A percentile compares a stretch with the other conserved stretches of the same genome.
Conservation (phyloP, 1,140 invertebrate species). For the Zeugodacus cucurbitae region DNA sequence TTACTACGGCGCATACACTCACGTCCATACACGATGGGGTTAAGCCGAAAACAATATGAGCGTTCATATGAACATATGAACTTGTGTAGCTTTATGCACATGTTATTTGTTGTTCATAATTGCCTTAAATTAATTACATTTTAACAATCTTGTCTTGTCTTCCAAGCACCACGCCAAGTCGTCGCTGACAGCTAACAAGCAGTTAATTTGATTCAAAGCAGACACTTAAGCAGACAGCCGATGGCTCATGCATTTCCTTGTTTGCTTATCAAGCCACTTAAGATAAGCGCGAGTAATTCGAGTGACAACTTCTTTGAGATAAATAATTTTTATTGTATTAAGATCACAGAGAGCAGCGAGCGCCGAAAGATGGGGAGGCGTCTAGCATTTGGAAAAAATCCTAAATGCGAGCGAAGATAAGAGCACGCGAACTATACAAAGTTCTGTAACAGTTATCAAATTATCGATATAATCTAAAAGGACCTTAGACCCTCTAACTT, state of each 20-base stretch:
- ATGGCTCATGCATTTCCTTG: slow-evolving; percentile 8
- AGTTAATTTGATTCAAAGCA: slow-evolving; percentile 28
- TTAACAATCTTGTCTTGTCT: neutral
- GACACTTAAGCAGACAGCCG: slow-evolving; percentile 6
- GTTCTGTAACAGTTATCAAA: too few relatives aligned
- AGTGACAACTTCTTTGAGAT: neutral
- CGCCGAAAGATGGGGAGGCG: too few relatives aligned
- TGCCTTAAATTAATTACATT: slow-evolving; percentile 34
- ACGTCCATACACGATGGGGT: neutral
- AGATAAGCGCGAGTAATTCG: slow-evolving; percentile 1
- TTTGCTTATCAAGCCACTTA: slow-evolving; percentile 23
- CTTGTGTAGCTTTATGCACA: neutral
- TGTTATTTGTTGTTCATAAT: neutral
- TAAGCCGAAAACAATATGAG: too few relatives aligned
- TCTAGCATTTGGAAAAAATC: too few relatives aligned
- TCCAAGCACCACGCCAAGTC: neutral
- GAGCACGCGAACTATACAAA: too few relatives aligned
- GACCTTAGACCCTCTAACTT: too few relatives aligned
- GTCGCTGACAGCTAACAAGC: slow-evolving; percentile 15
- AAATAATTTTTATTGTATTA: neutral
- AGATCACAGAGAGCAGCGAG: too few relatives aligned
- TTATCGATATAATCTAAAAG: too few relatives aligned
- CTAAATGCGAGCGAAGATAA: too few relatives aligned
- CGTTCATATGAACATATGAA: neutral
- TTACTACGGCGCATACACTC: neutral